These are phyloP conservation scores for Kradibia gibbosae DNA, from an alignment of 1,140 invertebrate genomes.

Conservation along the genomic window DNA sequence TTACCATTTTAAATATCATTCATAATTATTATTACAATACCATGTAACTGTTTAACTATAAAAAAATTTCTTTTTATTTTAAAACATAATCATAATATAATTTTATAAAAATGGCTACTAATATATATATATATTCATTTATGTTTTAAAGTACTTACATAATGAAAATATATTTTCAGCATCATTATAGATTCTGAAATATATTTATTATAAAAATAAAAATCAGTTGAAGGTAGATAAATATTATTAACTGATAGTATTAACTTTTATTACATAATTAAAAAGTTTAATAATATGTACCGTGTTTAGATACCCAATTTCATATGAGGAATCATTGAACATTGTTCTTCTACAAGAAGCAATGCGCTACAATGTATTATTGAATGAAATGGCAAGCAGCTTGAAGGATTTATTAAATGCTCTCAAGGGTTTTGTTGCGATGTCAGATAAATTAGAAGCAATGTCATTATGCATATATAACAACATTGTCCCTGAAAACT, in stretches of 20 bases:
- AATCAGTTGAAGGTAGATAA: not conserved
- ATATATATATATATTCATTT: not conserved
- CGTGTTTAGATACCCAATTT: conserved; percentile 79
- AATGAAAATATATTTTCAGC: not conserved
- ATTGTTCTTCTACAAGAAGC: conserved; percentile 88
- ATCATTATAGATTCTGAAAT: not conserved
- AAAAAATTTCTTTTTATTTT: too few species aligned
- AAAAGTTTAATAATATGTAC: not conserved
- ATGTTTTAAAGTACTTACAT: not conserved
- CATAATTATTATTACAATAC: too few species aligned
- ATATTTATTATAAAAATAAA: not conserved
- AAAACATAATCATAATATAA: too few species aligned
- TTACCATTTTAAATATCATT: too few species aligned
- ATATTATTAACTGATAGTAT: not conserved
- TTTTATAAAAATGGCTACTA: too few species aligned
- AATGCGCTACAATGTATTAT: conserved; percentile 81
- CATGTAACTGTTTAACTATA: too few species aligned
- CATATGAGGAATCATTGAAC: conserved; percentile 87
- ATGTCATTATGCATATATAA: conserved; percentile 77
- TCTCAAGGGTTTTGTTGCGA: conserved; percentile 83
- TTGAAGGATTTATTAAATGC: conserved; percentile 82
- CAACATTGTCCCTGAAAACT: conserved; percentile 81
- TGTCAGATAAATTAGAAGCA: conserved; percentile 83
- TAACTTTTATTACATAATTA: not conserved
- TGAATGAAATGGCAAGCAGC: conserved; percentile 76